These are phyloP conservation scores for Spermophilus dauricus DNA, from an alignment of 2,113 vertebrate genomes.

Conservation along the genomic window DNA sequence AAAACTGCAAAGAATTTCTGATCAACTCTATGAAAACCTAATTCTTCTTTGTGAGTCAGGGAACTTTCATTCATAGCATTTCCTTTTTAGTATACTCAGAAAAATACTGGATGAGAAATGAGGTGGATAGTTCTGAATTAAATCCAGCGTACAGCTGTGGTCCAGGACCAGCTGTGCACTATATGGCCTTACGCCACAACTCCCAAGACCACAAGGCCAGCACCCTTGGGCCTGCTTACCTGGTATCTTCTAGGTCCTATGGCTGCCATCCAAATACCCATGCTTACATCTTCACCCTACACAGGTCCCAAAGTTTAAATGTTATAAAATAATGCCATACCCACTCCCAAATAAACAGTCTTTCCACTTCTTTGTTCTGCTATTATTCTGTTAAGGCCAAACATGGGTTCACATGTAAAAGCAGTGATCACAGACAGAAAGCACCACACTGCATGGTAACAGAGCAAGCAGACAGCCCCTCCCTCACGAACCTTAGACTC, in stretches of 20 bases:
- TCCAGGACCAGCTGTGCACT: too few species aligned
- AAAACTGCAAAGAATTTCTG: slow-evolving; percentile 26
- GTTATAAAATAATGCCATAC: neutral
- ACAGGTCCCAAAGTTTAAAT: neutral
- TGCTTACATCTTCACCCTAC: slow-evolving; percentile 99
- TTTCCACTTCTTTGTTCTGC: neutral
- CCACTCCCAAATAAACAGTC: neutral
- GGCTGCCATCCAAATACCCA: slow-evolving; percentile 99
- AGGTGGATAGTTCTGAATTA: too few species aligned
- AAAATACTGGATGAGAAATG: neutral
- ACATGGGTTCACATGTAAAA: neutral
- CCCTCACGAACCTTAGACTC: rapidly evolving
- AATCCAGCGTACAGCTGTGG: neutral
- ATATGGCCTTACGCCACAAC: too few species aligned
- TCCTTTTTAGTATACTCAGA: slow-evolving; percentile 9
- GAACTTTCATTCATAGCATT: neutral
- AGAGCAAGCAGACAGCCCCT: rapidly evolving
- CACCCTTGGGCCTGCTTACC: slow-evolving; percentile 85
- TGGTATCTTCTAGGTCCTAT: slow-evolving; percentile 96
- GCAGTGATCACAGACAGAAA: neutral
- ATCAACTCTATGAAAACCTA: neutral
- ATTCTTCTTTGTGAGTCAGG: neutral
- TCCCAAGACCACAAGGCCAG: neutral
- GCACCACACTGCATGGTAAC: neutral
- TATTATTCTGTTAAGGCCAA: neutral